phyloP scores from a whole-genome alignment of 2,797 vertebrate species.

The Tokudaia tokunoshimensis region DNA sequence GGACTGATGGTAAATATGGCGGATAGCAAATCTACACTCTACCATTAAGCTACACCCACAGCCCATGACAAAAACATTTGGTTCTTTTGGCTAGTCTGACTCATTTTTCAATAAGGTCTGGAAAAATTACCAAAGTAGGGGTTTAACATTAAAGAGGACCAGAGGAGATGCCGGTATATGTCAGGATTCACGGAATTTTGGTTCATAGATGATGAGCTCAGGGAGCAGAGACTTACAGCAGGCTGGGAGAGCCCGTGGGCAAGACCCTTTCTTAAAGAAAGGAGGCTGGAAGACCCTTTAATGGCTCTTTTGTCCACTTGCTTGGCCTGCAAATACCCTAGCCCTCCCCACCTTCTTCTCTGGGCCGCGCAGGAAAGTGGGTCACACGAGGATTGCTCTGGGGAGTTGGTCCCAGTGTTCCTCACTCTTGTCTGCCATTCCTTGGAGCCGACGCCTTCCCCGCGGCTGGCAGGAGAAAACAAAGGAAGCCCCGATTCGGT shows the following conservation, averaged over 20 bases:
- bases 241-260: neutral
- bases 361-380: neutral
- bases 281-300: neutral
- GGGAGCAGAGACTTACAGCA: neutral
- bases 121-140: neutral
- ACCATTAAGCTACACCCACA: neutral
- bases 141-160: slow-evolving; percentile 38
- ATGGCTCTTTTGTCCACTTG: slow-evolving; percentile 62
- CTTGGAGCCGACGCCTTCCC: neutral
- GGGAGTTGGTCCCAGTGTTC: slow-evolving; percentile 4
- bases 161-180: slow-evolving; percentile 9
- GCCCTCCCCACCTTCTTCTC: neutral
- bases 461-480: neutral
- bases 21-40: neutral
- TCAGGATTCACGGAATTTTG: neutral
- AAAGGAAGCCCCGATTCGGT: slow-evolving; percentile 49
- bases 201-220: neutral
- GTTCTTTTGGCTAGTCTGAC: slow-evolving; percentile 5
- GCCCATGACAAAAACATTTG: neutral
- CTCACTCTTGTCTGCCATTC: neutral
- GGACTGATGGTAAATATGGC: neutral
- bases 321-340: neutral
- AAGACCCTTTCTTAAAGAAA: neutral
- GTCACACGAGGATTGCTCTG: neutral
- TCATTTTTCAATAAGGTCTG: slow-evolving; percentile 41